Base-by-base conservation (phyloP, 2,888 invertebrate genomes). In the Trichopoda pennipes region DNA sequence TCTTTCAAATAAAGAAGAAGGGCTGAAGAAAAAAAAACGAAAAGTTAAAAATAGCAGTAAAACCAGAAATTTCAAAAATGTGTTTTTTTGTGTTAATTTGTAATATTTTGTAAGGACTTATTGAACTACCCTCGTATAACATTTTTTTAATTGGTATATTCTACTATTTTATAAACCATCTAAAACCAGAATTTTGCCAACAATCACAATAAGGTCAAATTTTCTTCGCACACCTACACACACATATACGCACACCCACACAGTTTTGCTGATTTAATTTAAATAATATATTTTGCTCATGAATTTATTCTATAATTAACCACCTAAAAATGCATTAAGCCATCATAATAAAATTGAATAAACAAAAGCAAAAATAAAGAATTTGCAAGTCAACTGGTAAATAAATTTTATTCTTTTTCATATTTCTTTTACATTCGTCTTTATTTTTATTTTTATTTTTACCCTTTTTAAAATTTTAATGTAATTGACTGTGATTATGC, bases 401-500 rank as follows among this genome's bases (percentile, higher is more conserved):
- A 63, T 38, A 64, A 53, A 17, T 44, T n/a, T 44, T n/a, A n/a
- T 44, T n/a, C 44, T 44, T 7, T n/a, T 44, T 44, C 19, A 8
- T 19, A 17, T 44, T 51, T 32, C n/a, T 60, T 66, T 42, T 3
- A 35, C 16, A 28, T 56, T 58, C 17, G 49, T 3, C 23, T 42
- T 23, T 44, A 32, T 70, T 75, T 68, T 58, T 68, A 69, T 3
- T 21, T 42, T 23, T 44, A 32, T 70, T 75, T 68, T 58, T 68
- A 69, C 69, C 73, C 80, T 64, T 70, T 80, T 79, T 82, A 49
- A 79, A 63, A 56, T 79, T 72, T 82, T 82, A 79, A 79, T 82
- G 82, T 86, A 86, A 86, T 86, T 86, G 85, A 84, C 84, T 84
- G 79, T 84, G 85, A 86, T 86, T 86, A 86, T 82, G 84, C 83